Base-by-base conservation (phyloP, 2,888 invertebrate genomes). In the Drosophila leonis region DNA sequence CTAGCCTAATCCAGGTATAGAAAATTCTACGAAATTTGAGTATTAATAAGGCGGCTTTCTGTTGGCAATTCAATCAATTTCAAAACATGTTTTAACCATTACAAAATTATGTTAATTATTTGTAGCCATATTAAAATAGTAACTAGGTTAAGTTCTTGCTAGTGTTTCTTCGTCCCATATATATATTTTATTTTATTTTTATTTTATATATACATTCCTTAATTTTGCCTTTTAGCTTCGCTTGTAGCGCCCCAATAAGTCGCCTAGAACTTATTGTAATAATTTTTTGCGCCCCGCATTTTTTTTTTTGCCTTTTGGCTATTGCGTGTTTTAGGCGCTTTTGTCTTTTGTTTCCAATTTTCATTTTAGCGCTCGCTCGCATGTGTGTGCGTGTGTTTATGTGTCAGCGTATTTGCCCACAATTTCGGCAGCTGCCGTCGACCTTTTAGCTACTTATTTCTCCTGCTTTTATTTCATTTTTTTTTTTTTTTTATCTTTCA, bases 291-390 rank as follows among this genome's bases (percentile, higher is more conserved):
- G 37, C 15, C 35, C 18, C 29, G 12, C n/a, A n/a, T 31, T 46
- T 51, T 44, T 55, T 46, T 29, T 15, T 46, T 39, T 49, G 65
- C 20, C 44, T 46, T 66, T 75, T 64, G 70, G 59, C 52, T 62
- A 68, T 78, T 75, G 88, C 88, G 82, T 84, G 83, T 75, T 83
- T 85, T 86, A 78, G 81, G 71, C 78, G 65, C 67, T 74, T 49
- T 65, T 78, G 71, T 84, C 75, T 88, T 87, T 82, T 79, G 76
- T 87, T 70, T 79, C 74, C 61, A 87, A 68, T 83, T 75, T 75
- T 83, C 68, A 78, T 83, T 80, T 79, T 63, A 46, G 42, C 70
- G 57, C 49, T 64, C 54, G 57, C 65, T 65, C 39, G 42, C 48
- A 13, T 15, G 27, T 29, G 35, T n/a, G 13, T 39, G n/a, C 1